Percentiles rank a stretch among this genome's conserved stretches.
phyloP scores from a whole-genome alignment of 2,797 vertebrate genomes.

The Microhierax caerulescens region DNA sequence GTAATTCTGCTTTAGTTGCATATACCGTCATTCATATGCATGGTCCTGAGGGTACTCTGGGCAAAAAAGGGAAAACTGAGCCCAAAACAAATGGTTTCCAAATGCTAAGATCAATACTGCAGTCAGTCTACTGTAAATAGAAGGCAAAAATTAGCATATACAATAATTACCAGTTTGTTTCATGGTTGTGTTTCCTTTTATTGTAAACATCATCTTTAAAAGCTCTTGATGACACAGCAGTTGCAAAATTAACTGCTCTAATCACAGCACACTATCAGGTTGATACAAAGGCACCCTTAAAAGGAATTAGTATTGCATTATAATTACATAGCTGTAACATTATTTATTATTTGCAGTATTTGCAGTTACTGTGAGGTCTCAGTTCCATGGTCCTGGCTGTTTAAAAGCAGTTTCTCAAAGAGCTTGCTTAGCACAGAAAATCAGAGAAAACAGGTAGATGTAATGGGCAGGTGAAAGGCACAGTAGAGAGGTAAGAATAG shows the following conservation, averaged over 20 bases:
- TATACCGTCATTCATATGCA: not conserved
- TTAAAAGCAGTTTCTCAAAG: not conserved
- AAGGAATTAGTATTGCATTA: conserved; percentile 53
- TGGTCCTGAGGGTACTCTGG: not conserved
- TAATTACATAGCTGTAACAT: conserved; percentile 48
- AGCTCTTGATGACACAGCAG: conserved; percentile 64
- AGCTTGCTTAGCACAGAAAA: conserved; percentile 15
- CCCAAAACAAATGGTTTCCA: not conserved
- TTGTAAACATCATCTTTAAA: conserved; percentile 45
- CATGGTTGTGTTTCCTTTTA: conserved; percentile 16
- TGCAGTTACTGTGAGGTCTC: not conserved
- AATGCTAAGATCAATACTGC: not conserved
- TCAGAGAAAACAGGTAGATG: conserved; percentile 5
- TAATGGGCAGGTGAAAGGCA: conserved; percentile 26
- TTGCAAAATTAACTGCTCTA: conserved; percentile 37
- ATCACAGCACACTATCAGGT: conserved; percentile 57
- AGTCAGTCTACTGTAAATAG: not conserved
- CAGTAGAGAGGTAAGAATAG: conserved; percentile 28
- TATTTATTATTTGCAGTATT: conserved; percentile 15
- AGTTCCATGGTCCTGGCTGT: not conserved
- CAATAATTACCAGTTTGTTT: conserved; percentile 36
- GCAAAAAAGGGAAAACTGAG: not conserved
- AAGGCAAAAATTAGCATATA: conserved; percentile 32
- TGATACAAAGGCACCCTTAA: conserved; percentile 55
- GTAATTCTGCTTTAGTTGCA: not conserved